These are phyloP conservation scores for Anisognathus igniventris DNA, from an alignment of 2,797 vertebrate species.

Conservation along the genomic window DNA sequence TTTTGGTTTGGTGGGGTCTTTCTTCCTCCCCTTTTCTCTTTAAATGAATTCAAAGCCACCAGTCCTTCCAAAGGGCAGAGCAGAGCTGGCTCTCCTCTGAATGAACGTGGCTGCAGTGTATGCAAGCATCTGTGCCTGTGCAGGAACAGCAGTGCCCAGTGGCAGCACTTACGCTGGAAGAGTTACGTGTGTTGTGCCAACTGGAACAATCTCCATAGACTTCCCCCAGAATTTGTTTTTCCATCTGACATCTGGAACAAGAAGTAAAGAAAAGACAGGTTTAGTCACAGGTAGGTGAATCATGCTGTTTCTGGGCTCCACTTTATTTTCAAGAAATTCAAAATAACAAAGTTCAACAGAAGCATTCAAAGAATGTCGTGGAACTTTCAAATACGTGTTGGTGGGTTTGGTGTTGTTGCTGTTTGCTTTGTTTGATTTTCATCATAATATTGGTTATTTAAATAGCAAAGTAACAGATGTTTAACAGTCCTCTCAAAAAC, in stretches of 20 bases:
- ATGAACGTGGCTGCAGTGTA: background rate
- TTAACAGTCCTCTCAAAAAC: background rate
- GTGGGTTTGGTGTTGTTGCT: background rate
- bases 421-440: background rate
- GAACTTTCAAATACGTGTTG: background rate
- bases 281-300: background rate
- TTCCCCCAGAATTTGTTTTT: constrained; percentile 99
- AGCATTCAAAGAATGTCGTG: background rate
- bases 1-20: background rate
- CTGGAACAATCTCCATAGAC: constrained; percentile 97
- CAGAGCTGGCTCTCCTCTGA: background rate
- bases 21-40: background rate
- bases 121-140: background rate
- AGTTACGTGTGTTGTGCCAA: constrained; percentile 89
- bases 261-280: background rate
- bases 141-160: background rate
- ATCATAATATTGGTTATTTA: background rate
- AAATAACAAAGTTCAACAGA: background rate
- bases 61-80: background rate
- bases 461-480: background rate
- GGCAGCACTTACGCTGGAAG: constrained; percentile 84
- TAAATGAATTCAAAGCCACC: background rate
- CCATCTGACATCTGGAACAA: constrained; percentile 89
- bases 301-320: background rate
- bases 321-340: background rate